These are phyloP conservation scores for Trinectes maculatus DNA, from an alignment of 2,113 vertebrate genomes.

Conservation along the genomic window DNA sequence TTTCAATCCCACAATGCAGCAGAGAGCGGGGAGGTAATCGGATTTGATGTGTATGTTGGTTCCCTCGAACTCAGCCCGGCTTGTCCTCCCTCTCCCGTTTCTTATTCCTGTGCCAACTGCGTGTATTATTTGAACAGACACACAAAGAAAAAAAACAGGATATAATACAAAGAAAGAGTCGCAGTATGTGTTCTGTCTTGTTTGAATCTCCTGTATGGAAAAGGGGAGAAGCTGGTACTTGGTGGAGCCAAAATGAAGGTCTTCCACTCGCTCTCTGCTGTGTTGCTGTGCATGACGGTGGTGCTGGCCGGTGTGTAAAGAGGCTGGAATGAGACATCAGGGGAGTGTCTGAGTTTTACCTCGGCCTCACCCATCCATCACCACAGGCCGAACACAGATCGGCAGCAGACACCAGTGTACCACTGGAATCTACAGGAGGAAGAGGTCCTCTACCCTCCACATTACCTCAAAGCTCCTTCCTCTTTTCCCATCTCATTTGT, in stretches of 20 bases:
- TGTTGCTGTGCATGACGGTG: slow-evolving; percentile 29
- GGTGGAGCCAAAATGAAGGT: slow-evolving; percentile 29
- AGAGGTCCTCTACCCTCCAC: slow-evolving; percentile 41
- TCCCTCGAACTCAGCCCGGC: slow-evolving; percentile 44
- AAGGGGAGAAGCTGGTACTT: slow-evolving; percentile 33
- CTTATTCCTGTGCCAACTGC: slow-evolving; percentile 58
- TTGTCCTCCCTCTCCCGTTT: slow-evolving; percentile 39
- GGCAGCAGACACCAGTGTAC: slow-evolving; percentile 35
- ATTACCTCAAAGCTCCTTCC: slow-evolving; percentile 11
- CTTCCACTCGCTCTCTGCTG: slow-evolving; percentile 51
- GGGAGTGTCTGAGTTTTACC: slow-evolving; percentile 57
- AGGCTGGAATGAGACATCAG: slow-evolving; percentile 69
- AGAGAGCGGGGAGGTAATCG: slow-evolving; percentile 78
- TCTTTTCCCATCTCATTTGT: slow-evolving; percentile 47
- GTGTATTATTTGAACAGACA: slow-evolving; percentile 69
- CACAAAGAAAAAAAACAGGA: slow-evolving; percentile 52
- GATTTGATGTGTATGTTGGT: slow-evolving; percentile 84
- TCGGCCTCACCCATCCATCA: slow-evolving; percentile 67
- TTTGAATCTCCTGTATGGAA: slow-evolving; percentile 52
- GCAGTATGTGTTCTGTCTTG: slow-evolving; percentile 63
- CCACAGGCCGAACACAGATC: slow-evolving; percentile 52
- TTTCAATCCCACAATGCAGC: slow-evolving; percentile 80
- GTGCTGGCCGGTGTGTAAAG: slow-evolving; percentile 26
- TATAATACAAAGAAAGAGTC: slow-evolving; percentile 42
- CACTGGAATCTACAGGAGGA: slow-evolving; percentile 38